Percentiles rank a stretch among this genome's conserved stretches.
phyloP scores from a whole-genome alignment of 2,113 vertebrate species.

The Seriola aureovittata region DNA sequence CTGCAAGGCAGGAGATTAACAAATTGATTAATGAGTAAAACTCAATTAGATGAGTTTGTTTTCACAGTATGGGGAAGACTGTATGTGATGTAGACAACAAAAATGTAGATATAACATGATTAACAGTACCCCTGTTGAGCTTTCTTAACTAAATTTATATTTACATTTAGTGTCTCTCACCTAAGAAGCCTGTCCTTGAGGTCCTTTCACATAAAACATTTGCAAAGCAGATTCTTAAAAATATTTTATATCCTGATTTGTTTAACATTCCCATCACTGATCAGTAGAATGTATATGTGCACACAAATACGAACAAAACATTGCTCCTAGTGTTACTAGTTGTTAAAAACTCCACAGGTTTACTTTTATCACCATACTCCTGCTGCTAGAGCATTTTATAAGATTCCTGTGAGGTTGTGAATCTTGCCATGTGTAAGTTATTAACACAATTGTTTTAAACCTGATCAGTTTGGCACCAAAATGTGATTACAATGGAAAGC shows the following conservation, averaged over 20 bases:
- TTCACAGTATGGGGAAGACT: not conserved
- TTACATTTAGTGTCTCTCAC: not conserved
- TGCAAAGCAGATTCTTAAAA: not conserved
- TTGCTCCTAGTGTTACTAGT: not conserved
- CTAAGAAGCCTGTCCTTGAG: not conserved
- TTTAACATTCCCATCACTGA: not conserved
- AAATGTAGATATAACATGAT: too few relatives aligned
- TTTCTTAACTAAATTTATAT: not conserved
- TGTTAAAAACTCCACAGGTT: not conserved
- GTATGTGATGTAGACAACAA: not conserved
- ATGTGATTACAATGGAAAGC: not conserved
- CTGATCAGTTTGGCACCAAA: conserved; percentile 18
- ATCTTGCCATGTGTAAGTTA: conserved; percentile 11
- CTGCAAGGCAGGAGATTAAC: not conserved
- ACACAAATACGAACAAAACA: not conserved
- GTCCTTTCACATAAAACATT: not conserved
- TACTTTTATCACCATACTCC: not conserved
- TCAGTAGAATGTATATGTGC: not conserved
- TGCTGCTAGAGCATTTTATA: not conserved
- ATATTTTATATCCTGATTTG: not conserved
- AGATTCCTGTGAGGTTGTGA: not conserved
- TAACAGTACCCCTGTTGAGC: not conserved
- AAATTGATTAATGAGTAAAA: conserved; percentile 17
- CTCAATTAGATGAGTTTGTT: not conserved
- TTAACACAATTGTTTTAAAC: conserved; percentile 19